phyloP scores from a whole-genome alignment of 2,113 vertebrate genomes.

The Petromus typicus region DNA sequence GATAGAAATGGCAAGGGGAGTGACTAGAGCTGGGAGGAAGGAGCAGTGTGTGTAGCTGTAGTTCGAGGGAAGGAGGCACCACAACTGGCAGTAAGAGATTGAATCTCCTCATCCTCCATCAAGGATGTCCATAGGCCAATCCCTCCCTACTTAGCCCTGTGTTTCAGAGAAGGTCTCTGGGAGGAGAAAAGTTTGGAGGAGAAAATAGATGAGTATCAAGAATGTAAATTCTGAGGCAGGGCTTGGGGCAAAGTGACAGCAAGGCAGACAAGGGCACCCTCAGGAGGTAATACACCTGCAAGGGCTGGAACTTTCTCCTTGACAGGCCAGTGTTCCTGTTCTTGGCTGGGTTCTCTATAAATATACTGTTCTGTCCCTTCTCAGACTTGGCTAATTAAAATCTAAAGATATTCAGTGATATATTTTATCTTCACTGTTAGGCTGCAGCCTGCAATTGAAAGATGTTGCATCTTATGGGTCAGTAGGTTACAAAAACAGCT shows the following conservation, averaged over 20 bases:
- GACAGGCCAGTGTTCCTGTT: not conserved
- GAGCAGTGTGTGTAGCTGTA: not conserved
- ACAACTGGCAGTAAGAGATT: not conserved
- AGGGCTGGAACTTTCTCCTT: not conserved
- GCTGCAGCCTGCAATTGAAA: not conserved
- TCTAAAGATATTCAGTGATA: not conserved
- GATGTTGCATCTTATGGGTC: accelerated
- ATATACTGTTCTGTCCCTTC: not conserved
- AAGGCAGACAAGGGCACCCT: not conserved
- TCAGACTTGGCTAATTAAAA: not conserved
- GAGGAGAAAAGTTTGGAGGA: not conserved
- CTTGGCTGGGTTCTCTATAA: not conserved
- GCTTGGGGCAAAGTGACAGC: too few relatives aligned
- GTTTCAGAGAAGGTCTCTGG: not conserved
- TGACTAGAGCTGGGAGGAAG: not conserved
- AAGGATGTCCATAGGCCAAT: not conserved
- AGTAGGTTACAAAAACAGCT: not conserved
- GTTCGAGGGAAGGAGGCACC: not conserved
- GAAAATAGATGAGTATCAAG: not conserved
- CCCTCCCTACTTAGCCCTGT: not conserved
- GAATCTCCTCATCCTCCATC: not conserved
- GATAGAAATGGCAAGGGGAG: not conserved
- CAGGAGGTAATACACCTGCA: not conserved
- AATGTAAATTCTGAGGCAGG: not conserved
- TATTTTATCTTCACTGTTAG: not conserved